phyloP scores from a whole-genome alignment of 2,113 vertebrate species.

The human (Homo sapiens) region GRCh38 chr3:173889001-173889500 shows the following conservation, averaged over 20 bases:
- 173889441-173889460: conserved; percentile 35
- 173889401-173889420: conserved; percentile 43
- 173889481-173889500: conserved; percentile 47
- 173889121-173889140: conserved; percentile 75
- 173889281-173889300: conserved; percentile 7
- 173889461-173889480: conserved; percentile 49
- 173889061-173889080: conserved; percentile 63
- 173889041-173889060: conserved; percentile 73
- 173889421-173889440: conserved; percentile 13
- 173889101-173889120: conserved; percentile 79
- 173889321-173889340: conserved; percentile 47
- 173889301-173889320: not conserved
- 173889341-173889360: conserved; percentile 52
- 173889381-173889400: conserved; percentile 16
- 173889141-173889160: conserved; percentile 78
- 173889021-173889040: conserved; percentile 66
- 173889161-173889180: conserved; percentile 76
- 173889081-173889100: conserved; percentile 76
- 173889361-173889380: conserved; percentile 41
- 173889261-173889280: conserved; percentile 38
- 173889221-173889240: conserved; percentile 77
- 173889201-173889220: conserved; percentile 70
- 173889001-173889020: conserved; percentile 66
- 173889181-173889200: conserved; percentile 78
- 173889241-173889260: conserved; percentile 56